phyloP scores from a whole-genome alignment of 2,888 invertebrate genomes.

The Dryocosmus kuriphilus region DNA sequence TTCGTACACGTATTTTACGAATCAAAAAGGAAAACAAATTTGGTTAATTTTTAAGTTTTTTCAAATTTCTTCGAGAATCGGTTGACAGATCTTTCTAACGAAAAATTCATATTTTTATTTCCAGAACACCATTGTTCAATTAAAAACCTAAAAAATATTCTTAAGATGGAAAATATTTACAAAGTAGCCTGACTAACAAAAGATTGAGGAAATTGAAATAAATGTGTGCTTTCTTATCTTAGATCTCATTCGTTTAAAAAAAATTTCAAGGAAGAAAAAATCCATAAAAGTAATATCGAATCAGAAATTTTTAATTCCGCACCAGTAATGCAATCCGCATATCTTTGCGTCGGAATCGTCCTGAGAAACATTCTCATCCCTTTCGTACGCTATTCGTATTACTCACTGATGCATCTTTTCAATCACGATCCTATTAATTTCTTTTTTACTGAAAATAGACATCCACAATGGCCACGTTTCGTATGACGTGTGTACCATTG shows the following conservation, averaged over 20 bases:
- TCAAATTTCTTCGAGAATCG: no score
- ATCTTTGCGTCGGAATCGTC: neutral
- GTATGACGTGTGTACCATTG: neutral
- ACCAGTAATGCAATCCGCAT: neutral
- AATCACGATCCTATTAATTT: neutral
- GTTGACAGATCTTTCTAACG: no score
- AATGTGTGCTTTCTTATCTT: neutral
- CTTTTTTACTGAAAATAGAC: neutral
- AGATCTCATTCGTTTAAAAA: neutral
- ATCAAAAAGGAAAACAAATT: no score
- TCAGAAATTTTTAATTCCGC: constrained; percentile 5
- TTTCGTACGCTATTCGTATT: neutral
- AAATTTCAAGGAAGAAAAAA: neutral
- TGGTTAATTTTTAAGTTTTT: no score
- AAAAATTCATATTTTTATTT: no score
- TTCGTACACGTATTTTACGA: no score
- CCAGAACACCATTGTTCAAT: no score
- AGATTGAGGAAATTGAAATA: no score
- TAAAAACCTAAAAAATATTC: neutral
- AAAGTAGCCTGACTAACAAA: neutral
- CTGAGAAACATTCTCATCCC: neutral
- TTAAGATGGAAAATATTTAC: neutral
- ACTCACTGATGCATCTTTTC: neutral
- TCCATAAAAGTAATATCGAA: neutral
- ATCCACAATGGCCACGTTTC: neutral